phyloP scores from a whole-genome alignment of 1,140 invertebrate genomes.

The Temnothorax curvispinosus region DNA sequence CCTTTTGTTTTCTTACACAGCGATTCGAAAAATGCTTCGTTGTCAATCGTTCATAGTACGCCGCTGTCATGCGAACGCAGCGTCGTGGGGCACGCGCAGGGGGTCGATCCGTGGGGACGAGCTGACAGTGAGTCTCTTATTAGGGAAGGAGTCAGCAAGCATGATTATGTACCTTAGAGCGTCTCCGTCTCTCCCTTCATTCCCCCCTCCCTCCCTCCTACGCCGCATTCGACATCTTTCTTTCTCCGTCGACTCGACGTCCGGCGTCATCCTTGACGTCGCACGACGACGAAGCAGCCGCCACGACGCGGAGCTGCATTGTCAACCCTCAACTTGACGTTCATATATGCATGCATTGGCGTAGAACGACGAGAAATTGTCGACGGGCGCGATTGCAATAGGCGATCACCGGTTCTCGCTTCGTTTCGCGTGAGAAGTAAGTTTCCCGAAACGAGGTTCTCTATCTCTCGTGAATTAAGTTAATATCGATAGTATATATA shows the following conservation, averaged over 20 bases:
- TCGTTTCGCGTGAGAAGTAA: slow-evolving; percentile 30
- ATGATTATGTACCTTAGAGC: slow-evolving; percentile 86
- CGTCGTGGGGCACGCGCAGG: background rate
- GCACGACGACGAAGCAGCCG: slow-evolving; percentile 54
- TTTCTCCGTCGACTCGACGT: slow-evolving; percentile 55
- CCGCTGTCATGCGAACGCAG: background rate
- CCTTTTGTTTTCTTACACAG: slow-evolving; percentile 68
- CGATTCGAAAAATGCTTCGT: slow-evolving; percentile 71
- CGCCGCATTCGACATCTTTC: slow-evolving; percentile 6
- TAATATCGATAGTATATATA: slow-evolving; percentile 74
- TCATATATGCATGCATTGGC: slow-evolving; percentile 77
- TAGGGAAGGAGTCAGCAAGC: slow-evolving; percentile 86
- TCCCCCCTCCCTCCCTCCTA: slow-evolving; percentile 7
- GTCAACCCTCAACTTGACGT: slow-evolving; percentile 72
- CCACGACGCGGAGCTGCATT: slow-evolving; percentile 71
- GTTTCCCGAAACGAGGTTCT: background rate
- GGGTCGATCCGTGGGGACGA: slow-evolving; percentile 61
- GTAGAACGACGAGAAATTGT: slow-evolving; percentile 70
- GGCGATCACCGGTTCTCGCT: slow-evolving; percentile 6
- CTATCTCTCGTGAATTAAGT: background rate
- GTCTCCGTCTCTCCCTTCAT: slow-evolving; percentile 69
- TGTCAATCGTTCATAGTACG: slow-evolving; percentile 55
- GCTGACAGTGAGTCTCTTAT: slow-evolving; percentile 85
- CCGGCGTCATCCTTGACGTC: slow-evolving; percentile 65
- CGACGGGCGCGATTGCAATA: slow-evolving; percentile 23